phyloP scores from a whole-genome alignment of 2,888 invertebrate genomes.

The Agrotis clavis region DNA sequence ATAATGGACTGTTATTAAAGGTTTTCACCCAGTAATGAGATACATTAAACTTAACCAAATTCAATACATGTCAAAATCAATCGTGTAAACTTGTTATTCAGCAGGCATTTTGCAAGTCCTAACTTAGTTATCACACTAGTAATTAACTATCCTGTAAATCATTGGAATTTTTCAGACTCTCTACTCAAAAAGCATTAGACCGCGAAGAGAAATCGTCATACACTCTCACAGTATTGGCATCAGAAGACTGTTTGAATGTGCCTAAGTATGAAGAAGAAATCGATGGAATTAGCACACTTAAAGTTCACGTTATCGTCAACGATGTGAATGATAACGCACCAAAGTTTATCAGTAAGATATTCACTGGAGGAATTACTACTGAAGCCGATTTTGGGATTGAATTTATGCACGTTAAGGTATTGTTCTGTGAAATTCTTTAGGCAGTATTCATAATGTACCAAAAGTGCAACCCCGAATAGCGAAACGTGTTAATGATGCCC shows the following conservation, averaged over 20 bases:
- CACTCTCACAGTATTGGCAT: conserved; percentile 94
- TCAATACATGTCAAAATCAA: too few species aligned
- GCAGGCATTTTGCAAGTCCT: not conserved
- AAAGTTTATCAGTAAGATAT: conserved; percentile 94
- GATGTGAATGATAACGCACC: conserved; percentile 98
- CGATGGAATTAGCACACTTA: conserved; percentile 94
- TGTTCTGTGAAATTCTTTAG: not conserved
- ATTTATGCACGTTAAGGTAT: conserved; percentile 95
- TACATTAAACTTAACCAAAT: too few species aligned
- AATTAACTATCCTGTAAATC: not conserved
- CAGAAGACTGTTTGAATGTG: conserved; percentile 94
- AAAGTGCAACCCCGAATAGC: not conserved
- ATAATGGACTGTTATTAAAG: not conserved
- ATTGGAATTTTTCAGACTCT: conserved; percentile 72
- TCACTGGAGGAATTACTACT: conserved; percentile 98
- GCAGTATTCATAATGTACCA: not conserved
- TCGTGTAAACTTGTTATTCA: too few species aligned
- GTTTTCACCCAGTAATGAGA: too few species aligned
- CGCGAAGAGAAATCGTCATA: conserved; percentile 94
- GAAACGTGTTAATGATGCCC: not conserved
- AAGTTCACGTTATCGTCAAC: conserved; percentile 93
- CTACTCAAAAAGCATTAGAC: conserved; percentile 92
- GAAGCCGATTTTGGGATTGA: conserved; percentile 97
- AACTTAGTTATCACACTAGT: not conserved
- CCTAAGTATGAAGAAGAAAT: conserved; percentile 91